phyloP scores from a whole-genome alignment of 2,113 vertebrate genomes.

The Struthidea cinerea region DNA sequence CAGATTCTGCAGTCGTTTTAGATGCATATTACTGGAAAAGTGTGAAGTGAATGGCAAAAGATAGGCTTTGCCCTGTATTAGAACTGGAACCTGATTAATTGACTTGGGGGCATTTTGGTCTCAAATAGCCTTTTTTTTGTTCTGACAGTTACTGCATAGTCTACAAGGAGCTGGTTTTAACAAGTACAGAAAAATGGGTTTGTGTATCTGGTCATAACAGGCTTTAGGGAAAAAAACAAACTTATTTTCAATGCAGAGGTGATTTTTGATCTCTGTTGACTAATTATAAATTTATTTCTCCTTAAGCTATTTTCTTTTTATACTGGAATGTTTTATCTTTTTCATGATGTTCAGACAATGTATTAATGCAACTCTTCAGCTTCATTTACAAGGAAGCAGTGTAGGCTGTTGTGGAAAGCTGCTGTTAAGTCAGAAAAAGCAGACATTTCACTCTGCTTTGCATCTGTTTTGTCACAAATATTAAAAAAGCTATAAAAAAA shows the following conservation, averaged over 20 bases:
- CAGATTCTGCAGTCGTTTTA: neutral
- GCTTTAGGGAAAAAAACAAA: neutral
- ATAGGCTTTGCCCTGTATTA: neutral
- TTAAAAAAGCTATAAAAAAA: neutral
- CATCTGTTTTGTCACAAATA: neutral
- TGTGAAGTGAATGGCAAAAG: neutral
- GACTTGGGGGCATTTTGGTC: neutral
- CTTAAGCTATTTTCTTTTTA: neutral
- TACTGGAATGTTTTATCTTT: neutral
- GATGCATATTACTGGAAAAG: neutral
- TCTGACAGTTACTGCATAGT: neutral
- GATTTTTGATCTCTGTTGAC: neutral
- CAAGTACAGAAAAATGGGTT: neutral
- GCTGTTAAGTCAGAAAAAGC: neutral
- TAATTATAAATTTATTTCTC: neutral
- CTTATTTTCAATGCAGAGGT: neutral
- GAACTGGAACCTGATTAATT: neutral
- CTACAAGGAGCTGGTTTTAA: neutral
- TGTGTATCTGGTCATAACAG: neutral
- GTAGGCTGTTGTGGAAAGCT: neutral
- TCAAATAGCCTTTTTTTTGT: neutral
- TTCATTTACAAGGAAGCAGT: neutral
- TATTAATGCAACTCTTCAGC: neutral
- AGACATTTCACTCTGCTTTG: neutral
- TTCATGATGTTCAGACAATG: neutral